Conservation (phyloP, 2,888 invertebrate species). For the Aquatica leii region DNA sequence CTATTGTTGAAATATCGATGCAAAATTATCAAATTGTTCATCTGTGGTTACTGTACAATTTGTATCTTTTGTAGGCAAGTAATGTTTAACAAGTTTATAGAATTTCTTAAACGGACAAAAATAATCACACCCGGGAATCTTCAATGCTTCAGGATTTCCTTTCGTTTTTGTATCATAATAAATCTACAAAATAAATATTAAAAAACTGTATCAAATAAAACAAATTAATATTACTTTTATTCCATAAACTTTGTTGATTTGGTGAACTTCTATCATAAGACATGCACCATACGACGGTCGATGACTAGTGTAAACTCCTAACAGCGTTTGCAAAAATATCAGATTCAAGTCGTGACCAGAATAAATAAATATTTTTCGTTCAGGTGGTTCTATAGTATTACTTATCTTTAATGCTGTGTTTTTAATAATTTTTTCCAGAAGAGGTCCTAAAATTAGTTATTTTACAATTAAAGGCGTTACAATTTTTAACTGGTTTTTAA, state of each 20-base stretch:
- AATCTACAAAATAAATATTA: slow-evolving; percentile 10
- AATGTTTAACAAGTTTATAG: slow-evolving; percentile 50
- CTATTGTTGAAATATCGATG: too few species aligned
- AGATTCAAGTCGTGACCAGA: slow-evolving; percentile 74
- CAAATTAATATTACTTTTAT: slow-evolving; percentile 13
- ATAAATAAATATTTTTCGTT: slow-evolving; percentile 67
- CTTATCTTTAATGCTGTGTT: neutral
- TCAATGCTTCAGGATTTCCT: slow-evolving; percentile 60
- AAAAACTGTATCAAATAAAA: neutral
- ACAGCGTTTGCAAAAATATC: slow-evolving; percentile 65
- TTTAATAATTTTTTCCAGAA: too few species aligned
- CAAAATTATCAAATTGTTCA: too few species aligned
- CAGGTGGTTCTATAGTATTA: slow-evolving; percentile 12
- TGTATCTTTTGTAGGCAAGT: slow-evolving; percentile 2
- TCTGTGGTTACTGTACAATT: too few species aligned
- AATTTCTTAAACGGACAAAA: slow-evolving; percentile 66
- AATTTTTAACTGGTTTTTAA: too few species aligned
- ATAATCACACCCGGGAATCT: slow-evolving; percentile 66
- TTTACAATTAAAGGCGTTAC: too few species aligned
- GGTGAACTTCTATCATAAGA: slow-evolving; percentile 34
- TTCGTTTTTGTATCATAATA: slow-evolving; percentile 62
- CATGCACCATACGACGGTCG: slow-evolving; percentile 31
- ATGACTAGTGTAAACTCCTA: slow-evolving; percentile 67
- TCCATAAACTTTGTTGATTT: slow-evolving; percentile 54
- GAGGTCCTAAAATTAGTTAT: too few species aligned